Base-by-base conservation (phyloP, 2,797 vertebrate species). In the Sebastes ruberrimus region DNA sequence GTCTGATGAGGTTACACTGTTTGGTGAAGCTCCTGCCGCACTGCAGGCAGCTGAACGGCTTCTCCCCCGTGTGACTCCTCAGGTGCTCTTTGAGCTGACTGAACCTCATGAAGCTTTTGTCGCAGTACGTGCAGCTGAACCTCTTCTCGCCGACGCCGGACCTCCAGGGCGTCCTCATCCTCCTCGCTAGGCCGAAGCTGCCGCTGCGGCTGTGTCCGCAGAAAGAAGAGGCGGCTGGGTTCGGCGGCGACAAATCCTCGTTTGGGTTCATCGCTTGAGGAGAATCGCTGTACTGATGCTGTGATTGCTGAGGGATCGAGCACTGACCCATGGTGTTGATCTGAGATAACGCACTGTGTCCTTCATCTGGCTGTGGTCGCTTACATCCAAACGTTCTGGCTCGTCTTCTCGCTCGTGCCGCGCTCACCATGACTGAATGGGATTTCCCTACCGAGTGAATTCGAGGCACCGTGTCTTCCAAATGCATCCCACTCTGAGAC, bases 51-150 rank as follows among this genome's bases (percentile, higher is more conserved):
- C 89, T 90, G 87, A 87, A 95, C 0, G 95, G 94, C 35, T 93
- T 94, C 81, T 95, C 94, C 1, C 94, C 95, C 6, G 93, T 94
- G 89, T 96, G 95, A 5, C 93, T 92, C 27, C 94, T 85, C 89
- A 94, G 88, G 84, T 96, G 95, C 79, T 95, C 94, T 33, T 94
- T 94, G 28, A 96, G 91, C 88, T 95, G 94, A 27, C 93, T 90
- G 81, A 93, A 93, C 55, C 94, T 87, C 70, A 86, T 84, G 74
- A 95, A 95, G 72, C 80, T 87, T 55, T 92, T 94, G 68, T 84
- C 85, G 23, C 95, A 95, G 87, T 89, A 95, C 0, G 92, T 87
- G 85, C 94, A 95, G 82, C 91, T 84, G 86, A 94, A 95, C 6
- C 91, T 81, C 67, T 93, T 93, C 87, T 93, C 94, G 4, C 91